These are phyloP conservation scores for Rousettus leschenaultii DNA, from an alignment of 2,113 vertebrate species.

Conservation along the genomic window DNA sequence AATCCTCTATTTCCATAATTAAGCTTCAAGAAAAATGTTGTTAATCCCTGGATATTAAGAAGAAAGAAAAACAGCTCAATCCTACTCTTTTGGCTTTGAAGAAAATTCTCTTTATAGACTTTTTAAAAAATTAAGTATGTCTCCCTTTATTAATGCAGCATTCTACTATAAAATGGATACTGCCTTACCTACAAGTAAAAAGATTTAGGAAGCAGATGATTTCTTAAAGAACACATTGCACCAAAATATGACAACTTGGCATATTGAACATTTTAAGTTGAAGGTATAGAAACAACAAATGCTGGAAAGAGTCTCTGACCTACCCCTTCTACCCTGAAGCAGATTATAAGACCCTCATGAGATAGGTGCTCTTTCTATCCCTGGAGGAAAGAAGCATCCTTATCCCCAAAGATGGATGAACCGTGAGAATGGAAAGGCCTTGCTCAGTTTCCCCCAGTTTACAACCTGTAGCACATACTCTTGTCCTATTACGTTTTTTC, in stretches of 20 bases:
- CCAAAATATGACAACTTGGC: background rate
- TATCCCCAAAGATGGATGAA: background rate
- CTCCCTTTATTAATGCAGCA: background rate
- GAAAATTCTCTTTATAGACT: background rate
- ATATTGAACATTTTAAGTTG: background rate
- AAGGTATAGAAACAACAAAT: background rate
- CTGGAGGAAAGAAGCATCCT: background rate
- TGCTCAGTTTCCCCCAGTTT: background rate
- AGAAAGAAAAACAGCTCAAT: background rate
- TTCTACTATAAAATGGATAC: background rate
- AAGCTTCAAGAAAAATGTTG: background rate
- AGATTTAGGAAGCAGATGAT: background rate
- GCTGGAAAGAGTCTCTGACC: background rate
- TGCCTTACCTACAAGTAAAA: background rate
- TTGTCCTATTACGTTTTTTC: background rate
- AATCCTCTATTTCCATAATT: conserved; percentile 27
- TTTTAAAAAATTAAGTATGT: background rate
- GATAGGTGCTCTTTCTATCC: background rate
- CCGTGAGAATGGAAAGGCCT: background rate
- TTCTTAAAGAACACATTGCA: background rate
- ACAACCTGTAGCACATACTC: background rate
- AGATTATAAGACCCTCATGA: background rate
- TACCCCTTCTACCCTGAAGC: background rate
- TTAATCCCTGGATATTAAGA: background rate
- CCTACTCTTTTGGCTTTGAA: background rate